phyloP scores from a whole-genome alignment of 2,797 vertebrate species.

The Neopelma chrysocephalum region DNA sequence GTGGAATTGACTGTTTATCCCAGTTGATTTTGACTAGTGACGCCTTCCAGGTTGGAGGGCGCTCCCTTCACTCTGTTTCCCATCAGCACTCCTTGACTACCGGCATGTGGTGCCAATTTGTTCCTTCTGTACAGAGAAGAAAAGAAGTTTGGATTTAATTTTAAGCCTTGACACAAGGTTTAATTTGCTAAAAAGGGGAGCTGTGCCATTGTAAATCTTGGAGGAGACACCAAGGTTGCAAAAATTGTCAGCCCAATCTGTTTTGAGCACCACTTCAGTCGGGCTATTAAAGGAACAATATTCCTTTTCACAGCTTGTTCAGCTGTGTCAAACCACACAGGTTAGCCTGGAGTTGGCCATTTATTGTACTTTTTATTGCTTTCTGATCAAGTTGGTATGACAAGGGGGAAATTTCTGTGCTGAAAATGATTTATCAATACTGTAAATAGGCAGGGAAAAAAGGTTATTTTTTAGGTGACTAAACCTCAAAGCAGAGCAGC shows the following conservation, averaged over 20 bases:
- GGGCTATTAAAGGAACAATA: conserved; percentile 58
- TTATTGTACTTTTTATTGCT: conserved; percentile 8
- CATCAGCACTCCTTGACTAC: conserved; percentile 72
- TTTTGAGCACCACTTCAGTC: conserved; percentile 44
- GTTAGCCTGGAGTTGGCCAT: not conserved
- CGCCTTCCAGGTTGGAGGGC: conserved; percentile 68
- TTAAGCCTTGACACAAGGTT: conserved; percentile 79
- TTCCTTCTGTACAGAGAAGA: conserved; percentile 73
- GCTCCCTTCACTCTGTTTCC: conserved; percentile 72
- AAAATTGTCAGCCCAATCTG: conserved; percentile 66
- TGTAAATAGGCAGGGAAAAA: not conserved
- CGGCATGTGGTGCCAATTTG: conserved; percentile 79
- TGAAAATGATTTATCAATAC: not conserved
- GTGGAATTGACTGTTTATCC: conserved; percentile 73
- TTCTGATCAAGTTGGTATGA: not conserved
- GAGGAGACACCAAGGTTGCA: conserved; percentile 72
- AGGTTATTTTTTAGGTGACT: not conserved
- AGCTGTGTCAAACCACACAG: conserved; percentile 32
- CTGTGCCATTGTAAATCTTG: conserved; percentile 77
- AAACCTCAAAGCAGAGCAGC: not conserved
- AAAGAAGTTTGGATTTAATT: conserved; percentile 76
- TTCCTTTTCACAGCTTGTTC: conserved; percentile 54
- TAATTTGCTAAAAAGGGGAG: conserved; percentile 80
- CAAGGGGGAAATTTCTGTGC: not conserved
- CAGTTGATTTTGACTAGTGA: conserved; percentile 68